Conservation (phyloP, 2,888 invertebrate genomes). For the Corythucha ciliata region DNA sequence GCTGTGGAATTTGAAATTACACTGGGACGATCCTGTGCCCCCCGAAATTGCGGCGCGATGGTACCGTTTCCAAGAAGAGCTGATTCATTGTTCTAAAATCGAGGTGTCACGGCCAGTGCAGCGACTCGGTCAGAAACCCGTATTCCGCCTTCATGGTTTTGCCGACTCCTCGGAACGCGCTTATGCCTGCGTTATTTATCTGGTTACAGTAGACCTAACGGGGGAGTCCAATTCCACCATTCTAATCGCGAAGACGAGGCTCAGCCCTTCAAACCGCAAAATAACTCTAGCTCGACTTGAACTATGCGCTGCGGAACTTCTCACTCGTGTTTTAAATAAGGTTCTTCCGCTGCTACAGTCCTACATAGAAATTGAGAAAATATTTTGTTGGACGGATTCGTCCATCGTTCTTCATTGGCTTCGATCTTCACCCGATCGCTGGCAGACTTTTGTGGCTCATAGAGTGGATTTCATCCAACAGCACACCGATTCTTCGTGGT, state of each 20-base stretch:
- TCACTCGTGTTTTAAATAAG: constrained; percentile 13
- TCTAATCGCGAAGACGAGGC: constrained; percentile 23
- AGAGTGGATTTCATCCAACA: no score
- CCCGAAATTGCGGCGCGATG: no score
- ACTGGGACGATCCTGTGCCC: no score
- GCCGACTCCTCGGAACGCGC: constrained; percentile 22
- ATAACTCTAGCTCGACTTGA: constrained; percentile 27
- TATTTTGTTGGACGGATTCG: constrained; percentile 7
- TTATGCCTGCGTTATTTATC: constrained; percentile 25
- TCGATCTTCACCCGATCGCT: constrained; percentile 1
- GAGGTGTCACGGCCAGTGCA: background rate
- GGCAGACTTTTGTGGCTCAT: constrained; percentile 19
- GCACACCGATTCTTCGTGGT: no score
- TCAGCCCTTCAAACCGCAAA: constrained; percentile 26
- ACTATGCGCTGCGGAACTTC: constrained; percentile 21
- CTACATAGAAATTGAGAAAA: background rate
- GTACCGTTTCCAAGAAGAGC: no score
- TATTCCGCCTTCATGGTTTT: constrained; percentile 21
- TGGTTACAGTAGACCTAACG: background rate
- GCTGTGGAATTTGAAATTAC: no score
- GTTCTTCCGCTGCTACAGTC: background rate
- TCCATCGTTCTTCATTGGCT: constrained; percentile 11
- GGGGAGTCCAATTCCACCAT: background rate
- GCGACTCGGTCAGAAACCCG: background rate
- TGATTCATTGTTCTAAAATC: background rate